Evolutionary conservation across 2,888 invertebrate species (phyloP), one percentile per base, ranked within the genome.

Genomic region (Eilema griseolum): DNA sequence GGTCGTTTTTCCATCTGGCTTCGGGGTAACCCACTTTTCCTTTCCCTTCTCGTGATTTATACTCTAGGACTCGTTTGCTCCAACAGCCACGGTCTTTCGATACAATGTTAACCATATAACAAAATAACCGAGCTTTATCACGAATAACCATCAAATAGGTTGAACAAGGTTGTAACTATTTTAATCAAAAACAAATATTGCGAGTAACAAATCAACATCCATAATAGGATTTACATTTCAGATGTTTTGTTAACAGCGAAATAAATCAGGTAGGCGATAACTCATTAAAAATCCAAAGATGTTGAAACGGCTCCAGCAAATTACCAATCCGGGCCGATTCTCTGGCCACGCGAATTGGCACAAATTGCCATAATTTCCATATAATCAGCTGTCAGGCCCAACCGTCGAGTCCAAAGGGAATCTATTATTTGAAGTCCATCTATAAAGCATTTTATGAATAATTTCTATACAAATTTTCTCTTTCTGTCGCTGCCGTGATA

Each of bases 301-400:
- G 78, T 76, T 75, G 75, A 78, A 37, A 56, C 62, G 72, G 73
- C 79, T 72, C 73, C 75, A 74, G 75, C 73, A 82, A 82, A 81
- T 82, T 81, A 77, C 75, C 72, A 66, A 68, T 70, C 75, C 75
- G 71, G 64, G 73, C 66, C 73, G 70, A 76, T 82, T 75, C 68
- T 67, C 80, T 72, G 77, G 81, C 73, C 78, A 77, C 76, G 76
- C 73, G 77, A 81, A 83, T 81, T 82, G 82, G 79, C 79, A 74
- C 78, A 79, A 86, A 85, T 86, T 85, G 86, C 83, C 79, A 79
- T 85, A 83, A 86, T 86, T 83, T 85, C 77, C 83, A 81, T 83
- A 82, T 85, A 86, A 86, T 87, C 86, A 86, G 81, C 85, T 85
- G 86, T 86, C 86, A 86, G 74, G 71, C 69, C 73, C 87, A 86